Base-by-base conservation (phyloP, 2,888 invertebrate species). In the Eilema griseolum region DNA sequence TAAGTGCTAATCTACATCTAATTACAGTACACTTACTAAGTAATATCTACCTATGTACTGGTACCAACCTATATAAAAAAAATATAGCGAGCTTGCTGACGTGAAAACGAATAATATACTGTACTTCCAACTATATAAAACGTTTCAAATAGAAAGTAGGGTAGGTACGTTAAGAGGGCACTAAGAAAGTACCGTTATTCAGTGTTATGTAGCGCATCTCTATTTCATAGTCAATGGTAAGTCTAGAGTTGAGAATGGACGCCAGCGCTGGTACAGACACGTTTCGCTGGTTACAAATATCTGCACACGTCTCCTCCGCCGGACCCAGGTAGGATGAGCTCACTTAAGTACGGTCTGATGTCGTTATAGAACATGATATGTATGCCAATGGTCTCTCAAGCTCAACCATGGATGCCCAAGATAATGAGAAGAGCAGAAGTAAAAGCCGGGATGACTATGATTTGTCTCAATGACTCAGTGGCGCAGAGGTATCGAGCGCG, bases 61-160 rank as follows among this genome's bases (percentile, higher is more conserved):
- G 28, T 28, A 33, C 37, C 1, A 5, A 41, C 41, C 41, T 7
- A 46, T 20, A 20, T 20, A 7, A 46, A 41, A 37, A n/a, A 7
- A 12, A 1, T 14, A 37, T 37, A 37, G 12, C 12, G 37, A 37
- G 12, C 37, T 12, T 12, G 1, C 41, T 16, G 16, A 52, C 2
- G 3, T 52, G n/a, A 52, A 52, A n/a, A n/a, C 52, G 46, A 46
- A 20, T 20, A 46, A 52, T 52, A n/a, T 52, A 52, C 52, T n/a
- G 52, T 52, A 52, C 52, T n/a, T 2, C n/a, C 52, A 52, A 52
- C 52, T 52, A n/a, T n/a, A 0, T 68, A 8, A 64, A 69, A 28
- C 33, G n/a, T 56, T 24, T 33, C n/a, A 23, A 64, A 46, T 56
- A 56, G 65, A 65, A 65, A 65, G 65, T 57, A 37, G 65, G 7